Base-by-base conservation (phyloP, 1,140 invertebrate genomes). In the Rhagoletis pomonella region DNA sequence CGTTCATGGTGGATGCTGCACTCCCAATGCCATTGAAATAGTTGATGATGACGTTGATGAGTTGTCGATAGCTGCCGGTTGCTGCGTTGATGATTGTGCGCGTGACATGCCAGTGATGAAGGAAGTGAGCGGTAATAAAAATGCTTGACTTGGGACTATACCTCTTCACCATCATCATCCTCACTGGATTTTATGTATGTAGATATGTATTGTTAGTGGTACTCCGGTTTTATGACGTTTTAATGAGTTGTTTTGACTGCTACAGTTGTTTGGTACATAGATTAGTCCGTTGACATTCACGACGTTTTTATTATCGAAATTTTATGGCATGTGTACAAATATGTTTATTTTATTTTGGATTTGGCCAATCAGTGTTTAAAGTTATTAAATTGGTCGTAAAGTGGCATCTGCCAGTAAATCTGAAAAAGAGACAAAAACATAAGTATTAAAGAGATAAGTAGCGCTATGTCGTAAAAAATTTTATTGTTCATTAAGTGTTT, bases 201-300 rank as follows among this genome's bases (percentile, higher is more conserved):
- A 29, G 29, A 29, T 29, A 29, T 29, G 29, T 29, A 29, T 29
- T 85, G 6, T 4, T 44, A 55, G 7, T 55, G 47, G 65, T 84
- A 67, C 86, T 84, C 42, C 19, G 47, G 87, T 88, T 91, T 92
- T 91, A 92, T 91, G 85, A 88, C 88, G 88, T 90, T 92, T 92
- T 92, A 92, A 92, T 91, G 91, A 92, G 92, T 92, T 92, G 91
- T 92, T 92, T 90, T 91, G 90, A 87, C 44, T 86, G 64, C 14
- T 10, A 47, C 9, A 44, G 12, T 4, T 58, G 17, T 81, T 81
- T 81, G 1, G n/a, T 81, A 55, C 7, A 29, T 3, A 6, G 1
- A 3, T 50, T 58, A 10, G 17, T n/a, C n/a, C 6, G 7, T 81
- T n/a, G 50, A 4, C 73, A 81, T 81, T 81, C 55, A 55, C 55